These are phyloP conservation scores for Chloroclystis v-ata DNA, from an alignment of 2,888 invertebrate species.

Conservation along the genomic window DNA sequence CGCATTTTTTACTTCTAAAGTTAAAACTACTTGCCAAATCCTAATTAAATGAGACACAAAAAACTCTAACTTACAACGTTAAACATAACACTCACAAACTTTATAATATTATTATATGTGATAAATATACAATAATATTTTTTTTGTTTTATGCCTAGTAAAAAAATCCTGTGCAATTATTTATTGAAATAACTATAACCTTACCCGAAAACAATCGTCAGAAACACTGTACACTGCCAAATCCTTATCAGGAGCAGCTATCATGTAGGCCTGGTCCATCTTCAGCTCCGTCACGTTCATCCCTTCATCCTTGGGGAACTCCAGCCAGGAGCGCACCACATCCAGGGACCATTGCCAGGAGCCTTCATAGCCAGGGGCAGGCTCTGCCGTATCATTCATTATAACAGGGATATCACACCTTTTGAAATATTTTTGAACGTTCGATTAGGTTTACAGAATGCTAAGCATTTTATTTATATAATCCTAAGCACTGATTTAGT, in stretches of 20 bases:
- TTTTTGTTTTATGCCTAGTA: too few relatives aligned
- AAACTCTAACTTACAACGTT: too few relatives aligned
- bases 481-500: too few relatives aligned
- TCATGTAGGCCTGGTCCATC: slow-evolving; percentile 83
- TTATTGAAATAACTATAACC: slow-evolving; percentile 33
- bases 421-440: slow-evolving; percentile 18
- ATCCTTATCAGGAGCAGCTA: slow-evolving; percentile 52
- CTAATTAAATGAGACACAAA: too few relatives aligned
- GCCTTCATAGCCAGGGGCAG: slow-evolving; percentile 33
- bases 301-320: slow-evolving; percentile 74
- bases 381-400: slow-evolving; percentile 52
- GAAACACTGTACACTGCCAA: slow-evolving; percentile 82
- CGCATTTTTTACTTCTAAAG: too few relatives aligned
- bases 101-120: too few relatives aligned
- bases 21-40: too few relatives aligned
- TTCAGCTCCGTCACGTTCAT: slow-evolving; percentile 77
- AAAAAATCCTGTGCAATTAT: too few relatives aligned
- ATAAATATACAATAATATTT: too few relatives aligned
- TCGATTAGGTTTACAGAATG: neutral
- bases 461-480: too few relatives aligned
- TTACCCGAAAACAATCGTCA: slow-evolving; percentile 84
- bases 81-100: too few relatives aligned
- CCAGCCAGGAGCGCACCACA: slow-evolving; percentile 75
- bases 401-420: slow-evolving; percentile 9
- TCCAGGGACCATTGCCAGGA: slow-evolving; percentile 67